Percentiles rank a stretch among this genome's conserved stretches.
Conservation (phyloP, 2,797 vertebrate species). For the Heliangelus exortis region DNA sequence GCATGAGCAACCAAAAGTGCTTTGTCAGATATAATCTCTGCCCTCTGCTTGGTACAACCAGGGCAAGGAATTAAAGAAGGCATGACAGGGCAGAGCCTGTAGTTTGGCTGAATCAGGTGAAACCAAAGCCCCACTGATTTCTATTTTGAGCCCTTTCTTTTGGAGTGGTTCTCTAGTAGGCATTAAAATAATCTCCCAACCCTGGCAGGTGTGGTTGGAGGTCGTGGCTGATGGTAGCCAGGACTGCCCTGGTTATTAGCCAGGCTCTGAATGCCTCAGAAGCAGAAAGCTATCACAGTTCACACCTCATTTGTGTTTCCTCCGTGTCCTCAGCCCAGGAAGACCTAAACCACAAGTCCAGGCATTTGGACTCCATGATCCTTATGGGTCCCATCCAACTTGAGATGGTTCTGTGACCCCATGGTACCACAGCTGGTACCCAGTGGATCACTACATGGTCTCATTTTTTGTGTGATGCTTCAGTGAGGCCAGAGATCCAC, state of each 20-base stretch:
- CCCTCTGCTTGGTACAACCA: neutral
- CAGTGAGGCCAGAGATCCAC: neutral
- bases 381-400: neutral
- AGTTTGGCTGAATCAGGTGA: constrained; percentile 8
- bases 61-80: constrained; percentile 13
- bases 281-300: neutral
- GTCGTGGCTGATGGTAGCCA: neutral
- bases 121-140: neutral
- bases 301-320: neutral
- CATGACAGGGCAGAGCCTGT: neutral
- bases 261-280: neutral
- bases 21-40: neutral
- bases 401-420: neutral
- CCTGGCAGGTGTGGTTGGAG: neutral
- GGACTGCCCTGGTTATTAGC: neutral
- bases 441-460: neutral
- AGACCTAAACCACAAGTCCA: neutral
- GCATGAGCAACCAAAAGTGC: neutral
- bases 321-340: neutral
- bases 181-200: neutral
- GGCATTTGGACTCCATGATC: neutral
- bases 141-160: constrained; percentile 44
- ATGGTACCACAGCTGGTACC: neutral
- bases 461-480: neutral
- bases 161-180: neutral